Percentiles rank a stretch among this genome's conserved stretches.
Conservation (phyloP, 1,140 invertebrate genomes). For the Meloidogyne chitwoodi region DNA sequence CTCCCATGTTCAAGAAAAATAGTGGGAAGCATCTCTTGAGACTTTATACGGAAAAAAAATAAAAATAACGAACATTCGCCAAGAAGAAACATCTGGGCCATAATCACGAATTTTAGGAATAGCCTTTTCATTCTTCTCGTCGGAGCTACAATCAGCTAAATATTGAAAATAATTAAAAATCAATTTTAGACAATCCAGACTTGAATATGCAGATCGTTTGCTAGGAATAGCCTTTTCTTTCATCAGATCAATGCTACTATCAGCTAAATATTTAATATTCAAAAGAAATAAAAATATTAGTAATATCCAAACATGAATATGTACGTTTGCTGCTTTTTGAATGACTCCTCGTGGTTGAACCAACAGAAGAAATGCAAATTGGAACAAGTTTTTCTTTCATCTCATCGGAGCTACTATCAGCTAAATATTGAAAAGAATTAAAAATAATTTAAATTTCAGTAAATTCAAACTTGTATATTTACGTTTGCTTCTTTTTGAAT, state of each 20-base stretch:
- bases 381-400: constrained; percentile 76
- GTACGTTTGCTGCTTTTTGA: not conserved
- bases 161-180: not conserved
- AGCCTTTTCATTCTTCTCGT: not conserved
- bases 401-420: not conserved
- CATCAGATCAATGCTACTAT: not conserved
- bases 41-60: no score
- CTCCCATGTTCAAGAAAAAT: no score
- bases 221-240: not conserved
- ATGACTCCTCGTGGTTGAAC: constrained; percentile 59
- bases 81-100: not conserved
- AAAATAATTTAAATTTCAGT: not conserved
- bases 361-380: constrained; percentile 90
- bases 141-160: not conserved
- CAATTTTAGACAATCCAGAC: not conserved
- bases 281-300: not conserved
- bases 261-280: not conserved
- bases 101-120: not conserved
- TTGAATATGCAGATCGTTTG: not conserved
- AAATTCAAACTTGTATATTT: not conserved
- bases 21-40: no score
- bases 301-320: no score
- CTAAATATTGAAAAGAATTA: not conserved
- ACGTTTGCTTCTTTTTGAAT: not conserved
- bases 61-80: not conserved